Conservation (phyloP, 1,140 invertebrate genomes). For the Macrobrachium rosenbergii region DNA sequence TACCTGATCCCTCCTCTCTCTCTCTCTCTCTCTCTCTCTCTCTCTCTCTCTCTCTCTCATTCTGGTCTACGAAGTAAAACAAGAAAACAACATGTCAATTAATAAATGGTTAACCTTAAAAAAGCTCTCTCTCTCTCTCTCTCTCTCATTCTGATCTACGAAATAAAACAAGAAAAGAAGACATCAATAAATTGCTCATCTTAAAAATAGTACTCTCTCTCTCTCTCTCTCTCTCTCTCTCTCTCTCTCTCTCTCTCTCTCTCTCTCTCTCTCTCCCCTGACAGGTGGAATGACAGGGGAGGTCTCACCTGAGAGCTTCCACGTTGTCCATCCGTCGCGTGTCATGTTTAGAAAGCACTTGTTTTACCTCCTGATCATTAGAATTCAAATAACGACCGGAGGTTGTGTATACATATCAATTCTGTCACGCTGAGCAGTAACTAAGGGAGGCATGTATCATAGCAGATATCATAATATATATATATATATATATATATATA, state of each 20-base stretch:
- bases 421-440: too few relatives aligned
- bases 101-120: too few relatives aligned
- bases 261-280: slow-evolving; percentile 3
- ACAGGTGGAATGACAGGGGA: background rate
- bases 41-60: background rate
- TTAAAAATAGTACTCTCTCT: background rate
- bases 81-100: too few relatives aligned
- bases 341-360: too few relatives aligned
- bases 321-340: too few relatives aligned
- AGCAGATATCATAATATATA: background rate
- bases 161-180: background rate
- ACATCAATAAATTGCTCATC: background rate
- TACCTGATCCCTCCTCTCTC: background rate
- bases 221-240: background rate
- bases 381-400: too few relatives aligned
- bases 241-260: background rate
- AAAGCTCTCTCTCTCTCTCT: too few relatives aligned
- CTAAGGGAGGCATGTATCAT: background rate
- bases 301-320: too few relatives aligned
- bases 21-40: slow-evolving; percentile 16
- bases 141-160: too few relatives aligned
- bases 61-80: too few relatives aligned
- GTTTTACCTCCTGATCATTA: too few relatives aligned
- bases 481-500: slow-evolving; percentile 18
- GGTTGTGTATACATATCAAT: too few relatives aligned